Conservation (phyloP, 1,140 invertebrate species). For the Teleopsis dalmanni region DNA sequence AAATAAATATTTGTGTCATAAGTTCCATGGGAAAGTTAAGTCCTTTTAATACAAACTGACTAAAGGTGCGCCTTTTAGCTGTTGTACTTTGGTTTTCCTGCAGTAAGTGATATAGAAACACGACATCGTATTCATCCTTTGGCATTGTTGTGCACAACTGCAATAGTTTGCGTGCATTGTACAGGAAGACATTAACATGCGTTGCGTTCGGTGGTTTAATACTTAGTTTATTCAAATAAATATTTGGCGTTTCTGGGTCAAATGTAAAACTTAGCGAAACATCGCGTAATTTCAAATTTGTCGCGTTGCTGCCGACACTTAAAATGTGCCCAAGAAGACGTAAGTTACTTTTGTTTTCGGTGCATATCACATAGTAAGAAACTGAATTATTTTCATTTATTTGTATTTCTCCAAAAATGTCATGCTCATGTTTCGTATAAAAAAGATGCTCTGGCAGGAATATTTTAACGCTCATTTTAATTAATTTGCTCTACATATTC, state of each 20-base stretch:
- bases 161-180: slow-evolving; percentile 34
- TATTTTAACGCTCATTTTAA: slow-evolving; percentile 37
- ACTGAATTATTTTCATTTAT: slow-evolving; percentile 32
- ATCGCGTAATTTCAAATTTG: slow-evolving; percentile 44
- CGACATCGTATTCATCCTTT: slow-evolving; percentile 4
- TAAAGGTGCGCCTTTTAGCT: not conserved
- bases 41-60: not conserved
- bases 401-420: slow-evolving; percentile 36
- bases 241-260: slow-evolving; percentile 42
- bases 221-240: slow-evolving; percentile 30
- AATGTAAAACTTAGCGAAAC: slow-evolving; percentile 41
- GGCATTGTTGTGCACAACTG: slow-evolving; percentile 18
- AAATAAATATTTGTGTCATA: not conserved
- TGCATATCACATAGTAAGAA: slow-evolving; percentile 39
- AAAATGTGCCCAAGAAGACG: slow-evolving; percentile 31
- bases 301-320: slow-evolving; percentile 20
- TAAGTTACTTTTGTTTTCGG: slow-evolving; percentile 29
- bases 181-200: slow-evolving; percentile 44
- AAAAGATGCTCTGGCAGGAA: slow-evolving; percentile 31
- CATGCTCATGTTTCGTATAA: slow-evolving; percentile 19
- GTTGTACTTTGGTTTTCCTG: not conserved
- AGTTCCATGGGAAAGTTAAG: not conserved
- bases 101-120: slow-evolving; percentile 7
- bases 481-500: too few species aligned
- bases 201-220: slow-evolving; percentile 34